Base-by-base conservation (phyloP, 2,797 vertebrate species). In the Aulostomus chinensis region DNA sequence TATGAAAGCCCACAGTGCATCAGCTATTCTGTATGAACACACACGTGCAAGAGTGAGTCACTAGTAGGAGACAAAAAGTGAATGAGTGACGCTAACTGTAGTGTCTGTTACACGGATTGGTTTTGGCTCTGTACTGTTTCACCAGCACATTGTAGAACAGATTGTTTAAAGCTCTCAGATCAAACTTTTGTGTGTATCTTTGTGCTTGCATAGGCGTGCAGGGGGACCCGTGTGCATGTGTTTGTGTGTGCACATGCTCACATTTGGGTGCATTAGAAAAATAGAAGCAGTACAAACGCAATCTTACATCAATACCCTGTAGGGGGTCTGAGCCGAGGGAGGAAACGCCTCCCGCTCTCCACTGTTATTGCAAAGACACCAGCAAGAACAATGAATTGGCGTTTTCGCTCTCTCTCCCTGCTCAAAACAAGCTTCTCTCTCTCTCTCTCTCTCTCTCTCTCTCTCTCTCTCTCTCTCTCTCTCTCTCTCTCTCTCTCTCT, bases 211-310 rank as follows among this genome's bases (percentile, higher is more conserved):
- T n/a, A n/a, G n/a, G n/a, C n/a, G n/a, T n/a, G n/a, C n/a, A n/a
- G n/a, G n/a, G n/a, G n/a, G n/a, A n/a, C n/a, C 24, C 53, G 40
- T 47, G 41, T 16, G 35, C 14, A 28, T 28, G 25, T 46, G 45
- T 34, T 31, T 49, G 48, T 30, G 32, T n/a, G 36, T 3, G 46
- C 2, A 47, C 3, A 14, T 4, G 22, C 50, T 68, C 33, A 35
- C 45, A 70, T 68, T 78, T 65, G 73, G 76, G 51, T 16, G 21
- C 55, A 67, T 80, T 67, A 74, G 59, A 20, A 25, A 62, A 78
- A 62, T 51, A 65, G 61, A 53, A 47, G 36, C 46, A 56, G 60
- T 53, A 73, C 75, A 77, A 85, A 86, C 80, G 67, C 78, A 69
- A 67, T 84, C 67, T 56, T 72, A 17, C 73, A 78, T 74, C 63